Evolutionary conservation across 2,113 vertebrate species (phyloP).

Genomic region (Ameiurus melas): DNA sequence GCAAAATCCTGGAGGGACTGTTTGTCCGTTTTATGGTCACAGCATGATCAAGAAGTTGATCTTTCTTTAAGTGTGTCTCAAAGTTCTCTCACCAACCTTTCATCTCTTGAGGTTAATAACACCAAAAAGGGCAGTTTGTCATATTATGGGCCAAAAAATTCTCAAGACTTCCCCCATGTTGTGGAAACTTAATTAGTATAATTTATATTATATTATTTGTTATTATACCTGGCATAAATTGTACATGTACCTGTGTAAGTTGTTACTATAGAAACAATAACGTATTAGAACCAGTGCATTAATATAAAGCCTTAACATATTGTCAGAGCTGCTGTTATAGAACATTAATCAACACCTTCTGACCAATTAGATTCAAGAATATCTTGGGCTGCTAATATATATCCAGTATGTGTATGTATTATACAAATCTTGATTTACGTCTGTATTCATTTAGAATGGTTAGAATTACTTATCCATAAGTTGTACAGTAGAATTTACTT

Average conservation of each 20-base stretch:
- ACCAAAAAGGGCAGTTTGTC: not conserved
- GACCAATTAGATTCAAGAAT: not conserved
- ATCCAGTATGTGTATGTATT: not conserved
- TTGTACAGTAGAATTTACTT: not conserved
- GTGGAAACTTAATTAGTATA: not conserved
- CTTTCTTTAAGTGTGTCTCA: no score
- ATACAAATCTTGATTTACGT: not conserved
- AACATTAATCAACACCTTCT: not conserved
- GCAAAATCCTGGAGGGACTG: no score
- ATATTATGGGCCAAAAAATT: not conserved
- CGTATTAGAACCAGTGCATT: not conserved
- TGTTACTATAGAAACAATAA: not conserved
- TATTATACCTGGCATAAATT: not conserved
- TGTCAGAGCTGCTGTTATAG: not conserved
- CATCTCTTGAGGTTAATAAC: not conserved
- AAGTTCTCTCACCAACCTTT: not conserved
- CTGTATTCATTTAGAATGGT: not conserved
- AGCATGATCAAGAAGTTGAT: no score
- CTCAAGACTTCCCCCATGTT: not conserved
- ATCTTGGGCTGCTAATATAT: not conserved
- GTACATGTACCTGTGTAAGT: not conserved
- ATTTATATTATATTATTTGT: not conserved
- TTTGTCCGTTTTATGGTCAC: not conserved
- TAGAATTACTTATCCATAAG: not conserved
- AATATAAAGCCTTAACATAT: not conserved